Conservation (phyloP, 1,140 invertebrate genomes). For the Drosophila navojoa region DNA sequence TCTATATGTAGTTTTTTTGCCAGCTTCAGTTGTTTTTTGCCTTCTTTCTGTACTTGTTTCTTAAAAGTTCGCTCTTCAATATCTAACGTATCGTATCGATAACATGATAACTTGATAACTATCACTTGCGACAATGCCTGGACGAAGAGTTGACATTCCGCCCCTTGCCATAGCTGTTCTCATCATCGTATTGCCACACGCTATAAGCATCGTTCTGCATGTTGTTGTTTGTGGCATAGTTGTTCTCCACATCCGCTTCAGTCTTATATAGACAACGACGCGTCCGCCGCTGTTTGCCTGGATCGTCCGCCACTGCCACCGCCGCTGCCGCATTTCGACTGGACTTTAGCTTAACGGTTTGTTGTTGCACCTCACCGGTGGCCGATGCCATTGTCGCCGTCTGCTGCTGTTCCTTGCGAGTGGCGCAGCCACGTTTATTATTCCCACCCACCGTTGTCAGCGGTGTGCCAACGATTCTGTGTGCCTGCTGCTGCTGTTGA, state of each 20-base stretch:
- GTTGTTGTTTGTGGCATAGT: slow-evolving; percentile 58
- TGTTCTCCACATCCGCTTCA: slow-evolving; percentile 75
- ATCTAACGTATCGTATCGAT: slow-evolving; percentile 23
- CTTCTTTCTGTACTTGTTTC: not conserved
- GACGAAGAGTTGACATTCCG: slow-evolving; percentile 59
- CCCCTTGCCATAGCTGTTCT: slow-evolving; percentile 73
- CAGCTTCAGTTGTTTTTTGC: not conserved
- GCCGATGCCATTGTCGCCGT: slow-evolving; percentile 62
- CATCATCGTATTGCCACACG: slow-evolving; percentile 69
- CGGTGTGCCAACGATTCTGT: slow-evolving; percentile 38
- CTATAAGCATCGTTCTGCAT: slow-evolving; percentile 62
- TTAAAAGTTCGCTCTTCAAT: slow-evolving; percentile 8
- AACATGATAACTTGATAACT: slow-evolving; percentile 1
- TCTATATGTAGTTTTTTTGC: slow-evolving; percentile 12
- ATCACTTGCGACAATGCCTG: slow-evolving; percentile 76
- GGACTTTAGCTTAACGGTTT: slow-evolving; percentile 43
- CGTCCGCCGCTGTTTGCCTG: slow-evolving; percentile 59
- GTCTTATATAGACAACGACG: slow-evolving; percentile 81
- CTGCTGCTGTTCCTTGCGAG: slow-evolving; percentile 50
- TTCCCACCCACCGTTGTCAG: slow-evolving; percentile 60
- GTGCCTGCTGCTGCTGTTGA: slow-evolving; percentile 20
- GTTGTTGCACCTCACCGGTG: slow-evolving; percentile 65
- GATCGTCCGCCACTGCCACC: slow-evolving; percentile 2
- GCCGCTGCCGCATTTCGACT: slow-evolving; percentile 18
- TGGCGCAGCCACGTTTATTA: slow-evolving; percentile 74